Conservation (phyloP, 2,113 vertebrate genomes). For the Hypanus sabinus region DNA sequence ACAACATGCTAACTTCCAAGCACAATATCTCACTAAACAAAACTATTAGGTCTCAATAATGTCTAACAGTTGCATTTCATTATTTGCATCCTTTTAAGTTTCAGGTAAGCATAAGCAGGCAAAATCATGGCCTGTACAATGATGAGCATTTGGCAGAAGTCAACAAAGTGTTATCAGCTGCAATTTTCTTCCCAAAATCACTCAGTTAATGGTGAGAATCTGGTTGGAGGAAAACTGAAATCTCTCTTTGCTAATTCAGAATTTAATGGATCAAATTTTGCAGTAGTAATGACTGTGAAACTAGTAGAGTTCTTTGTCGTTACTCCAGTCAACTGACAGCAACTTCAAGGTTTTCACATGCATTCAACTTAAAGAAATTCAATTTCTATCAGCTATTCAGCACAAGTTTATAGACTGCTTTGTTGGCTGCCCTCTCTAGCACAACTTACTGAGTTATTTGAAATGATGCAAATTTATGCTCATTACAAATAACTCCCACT, state of each 20-base stretch:
- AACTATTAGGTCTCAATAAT: not conserved
- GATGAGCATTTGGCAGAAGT: not conserved
- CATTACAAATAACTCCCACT: too few relatives aligned
- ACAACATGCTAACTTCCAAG: not conserved
- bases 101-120: not conserved
- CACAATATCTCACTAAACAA: not conserved
- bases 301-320: too few relatives aligned
- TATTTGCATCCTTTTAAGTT: not conserved
- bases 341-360: too few relatives aligned
- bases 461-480: too few relatives aligned
- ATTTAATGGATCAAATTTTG: not conserved
- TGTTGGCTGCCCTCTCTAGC: too few relatives aligned
- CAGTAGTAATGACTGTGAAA: too few relatives aligned
- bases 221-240: not conserved
- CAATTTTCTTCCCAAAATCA: not conserved
- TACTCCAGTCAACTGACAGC: too few relatives aligned
- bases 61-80: too few relatives aligned
- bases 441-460: too few relatives aligned
- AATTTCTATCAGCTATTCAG: too few relatives aligned
- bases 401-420: too few relatives aligned
- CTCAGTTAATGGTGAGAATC: not conserved
- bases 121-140: not conserved
- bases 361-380: too few relatives aligned
- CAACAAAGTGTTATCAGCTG: not conserved
- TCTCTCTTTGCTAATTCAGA: not conserved